A percentile compares a stretch with the other conserved stretches of the same genome.
These are phyloP conservation scores for Brenthis daphne DNA, from an alignment of 2,888 invertebrate genomes.

Conservation along the genomic window DNA sequence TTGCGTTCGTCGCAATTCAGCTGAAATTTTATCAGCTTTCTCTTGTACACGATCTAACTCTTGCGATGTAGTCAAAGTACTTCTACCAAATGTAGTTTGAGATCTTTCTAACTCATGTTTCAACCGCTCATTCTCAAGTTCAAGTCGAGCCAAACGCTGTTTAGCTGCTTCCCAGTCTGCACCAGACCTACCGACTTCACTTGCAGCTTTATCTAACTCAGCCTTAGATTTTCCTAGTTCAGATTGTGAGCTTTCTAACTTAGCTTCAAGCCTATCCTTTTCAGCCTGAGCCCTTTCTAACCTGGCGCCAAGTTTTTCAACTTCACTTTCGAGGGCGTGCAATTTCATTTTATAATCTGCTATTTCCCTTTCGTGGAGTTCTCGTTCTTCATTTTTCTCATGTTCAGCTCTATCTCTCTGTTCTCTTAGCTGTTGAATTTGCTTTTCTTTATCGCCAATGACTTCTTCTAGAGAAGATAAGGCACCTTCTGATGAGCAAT, in stretches of 20 bases:
- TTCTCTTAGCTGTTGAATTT: slow-evolving; percentile 96
- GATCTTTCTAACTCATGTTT: slow-evolving; percentile 92
- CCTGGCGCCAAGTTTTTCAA: slow-evolving; percentile 92
- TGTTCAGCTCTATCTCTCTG: slow-evolving; percentile 97
- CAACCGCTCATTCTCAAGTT: slow-evolving; percentile 94
- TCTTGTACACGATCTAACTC: slow-evolving; percentile 92
- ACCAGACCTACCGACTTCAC: slow-evolving; percentile 93
- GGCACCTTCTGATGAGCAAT: slow-evolving; percentile 96
- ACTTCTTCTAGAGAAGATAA: slow-evolving; percentile 96
- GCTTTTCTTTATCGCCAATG: slow-evolving; percentile 97
- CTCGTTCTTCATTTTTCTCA: slow-evolving; percentile 97
- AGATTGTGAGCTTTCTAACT: slow-evolving; percentile 95
- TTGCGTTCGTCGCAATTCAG: slow-evolving; percentile 92
- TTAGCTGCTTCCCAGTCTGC: slow-evolving; percentile 94
- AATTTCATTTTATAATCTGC: slow-evolving; percentile 98
- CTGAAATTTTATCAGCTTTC: slow-evolving; percentile 91
- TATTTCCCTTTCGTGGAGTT: slow-evolving; percentile 94
- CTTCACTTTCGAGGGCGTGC: slow-evolving; percentile 94
- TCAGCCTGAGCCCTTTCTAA: slow-evolving; percentile 94
- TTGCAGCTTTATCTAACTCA: slow-evolving; percentile 94
- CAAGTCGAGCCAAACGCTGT: slow-evolving; percentile 91
- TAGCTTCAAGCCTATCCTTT: slow-evolving; percentile 94
- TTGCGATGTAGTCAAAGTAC: slow-evolving; percentile 90
- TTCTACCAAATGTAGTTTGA: slow-evolving; percentile 91
- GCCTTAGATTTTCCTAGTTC: slow-evolving; percentile 97